Conservation (phyloP, 2,888 invertebrate species). For the Ophioninae sp. region DNA sequence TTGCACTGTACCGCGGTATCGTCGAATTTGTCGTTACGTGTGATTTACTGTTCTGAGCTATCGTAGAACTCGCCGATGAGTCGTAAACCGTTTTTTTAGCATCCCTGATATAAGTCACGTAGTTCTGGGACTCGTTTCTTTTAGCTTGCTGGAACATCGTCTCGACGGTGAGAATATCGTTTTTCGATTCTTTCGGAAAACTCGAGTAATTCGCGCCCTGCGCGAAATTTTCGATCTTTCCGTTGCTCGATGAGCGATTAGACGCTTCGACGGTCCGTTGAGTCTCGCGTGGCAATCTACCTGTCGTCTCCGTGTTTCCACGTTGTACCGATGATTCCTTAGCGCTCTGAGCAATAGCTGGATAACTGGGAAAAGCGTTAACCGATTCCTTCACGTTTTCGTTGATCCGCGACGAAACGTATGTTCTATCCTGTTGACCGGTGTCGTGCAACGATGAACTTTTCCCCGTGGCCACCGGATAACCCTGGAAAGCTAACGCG, state of each 20-base stretch:
- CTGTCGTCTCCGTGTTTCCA: slow-evolving; percentile 30
- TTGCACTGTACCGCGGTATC: slow-evolving; percentile 57
- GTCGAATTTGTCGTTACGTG: slow-evolving; percentile 62
- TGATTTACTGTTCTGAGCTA: slow-evolving; percentile 64
- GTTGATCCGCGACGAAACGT: slow-evolving; percentile 35
- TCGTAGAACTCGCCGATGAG: slow-evolving; percentile 39
- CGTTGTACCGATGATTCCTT: slow-evolving; percentile 45
- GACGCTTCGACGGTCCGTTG: slow-evolving; percentile 38
- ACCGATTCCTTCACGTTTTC: slow-evolving; percentile 64
- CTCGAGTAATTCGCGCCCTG: slow-evolving; percentile 43
- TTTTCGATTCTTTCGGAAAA: slow-evolving; percentile 51
- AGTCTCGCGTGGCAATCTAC: slow-evolving; percentile 40
- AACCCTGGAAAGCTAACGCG: slow-evolving; percentile 54
- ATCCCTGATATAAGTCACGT: slow-evolving; percentile 71
- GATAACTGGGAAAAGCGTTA: slow-evolving; percentile 65
- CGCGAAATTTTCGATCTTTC: slow-evolving; percentile 45
- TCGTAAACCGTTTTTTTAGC: slow-evolving; percentile 66
- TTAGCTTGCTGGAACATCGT: slow-evolving; percentile 70
- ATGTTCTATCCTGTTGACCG: slow-evolving; percentile 51
- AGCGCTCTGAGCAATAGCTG: slow-evolving; percentile 33
- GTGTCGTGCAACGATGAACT: slow-evolving; percentile 47
- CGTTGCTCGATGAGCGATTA: slow-evolving; percentile 7
- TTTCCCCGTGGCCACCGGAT: slow-evolving; percentile 40
- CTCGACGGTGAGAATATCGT: slow-evolving; percentile 48
- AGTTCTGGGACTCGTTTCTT: slow-evolving; percentile 67